A percentile compares a stretch with the other conserved stretches of the same genome.
phyloP scores from a whole-genome alignment of 2,797 vertebrate genomes.

The Crocodylus rhombifer region DNA sequence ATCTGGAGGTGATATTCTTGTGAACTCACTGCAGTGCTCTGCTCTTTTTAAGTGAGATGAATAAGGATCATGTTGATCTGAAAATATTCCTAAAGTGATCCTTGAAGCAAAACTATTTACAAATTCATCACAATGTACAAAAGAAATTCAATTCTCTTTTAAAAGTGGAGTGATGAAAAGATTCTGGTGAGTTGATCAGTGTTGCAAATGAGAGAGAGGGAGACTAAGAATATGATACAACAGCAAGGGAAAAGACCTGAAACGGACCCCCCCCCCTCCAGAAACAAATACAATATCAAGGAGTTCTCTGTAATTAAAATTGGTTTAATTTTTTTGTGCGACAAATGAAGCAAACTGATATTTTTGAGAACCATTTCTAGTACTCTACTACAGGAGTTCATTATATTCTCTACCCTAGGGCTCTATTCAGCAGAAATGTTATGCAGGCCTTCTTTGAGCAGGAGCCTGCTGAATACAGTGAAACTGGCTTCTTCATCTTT shows the following conservation, averaged over 20 bases:
- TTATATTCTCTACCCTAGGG: slow-evolving; percentile 51
- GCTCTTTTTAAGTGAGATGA: slow-evolving; percentile 58
- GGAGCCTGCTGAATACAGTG: slow-evolving; percentile 47
- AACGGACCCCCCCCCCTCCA: neutral
- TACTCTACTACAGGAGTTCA: slow-evolving; percentile 41
- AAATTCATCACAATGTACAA: slow-evolving; percentile 55
- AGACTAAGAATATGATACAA: slow-evolving; percentile 19
- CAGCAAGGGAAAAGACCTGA: neutral
- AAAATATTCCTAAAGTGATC: slow-evolving; percentile 59
- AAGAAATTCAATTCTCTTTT: slow-evolving; percentile 59
- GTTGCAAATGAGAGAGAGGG: neutral
- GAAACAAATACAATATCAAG: neutral
- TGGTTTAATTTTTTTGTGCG: slow-evolving; percentile 1
- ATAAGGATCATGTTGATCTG: slow-evolving; percentile 63
- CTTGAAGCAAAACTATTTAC: slow-evolving; percentile 60
- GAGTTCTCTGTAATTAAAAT: slow-evolving; percentile 58
- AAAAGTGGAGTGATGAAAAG: slow-evolving; percentile 59
- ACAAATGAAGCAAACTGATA: slow-evolving; percentile 53
- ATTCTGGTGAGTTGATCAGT: slow-evolving; percentile 31
- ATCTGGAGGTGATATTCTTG: slow-evolving; percentile 68
- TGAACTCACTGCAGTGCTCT: neutral
- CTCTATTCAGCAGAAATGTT: slow-evolving; percentile 56
- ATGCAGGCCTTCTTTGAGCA: slow-evolving; percentile 30
- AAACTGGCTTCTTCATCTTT: slow-evolving; percentile 47
- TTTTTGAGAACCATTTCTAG: slow-evolving; percentile 48